A percentile compares a stretch with the other conserved stretches of the same genome.
These are phyloP conservation scores for Arvicanthis niloticus DNA, from an alignment of 2,113 vertebrate genomes.

Conservation along the genomic window DNA sequence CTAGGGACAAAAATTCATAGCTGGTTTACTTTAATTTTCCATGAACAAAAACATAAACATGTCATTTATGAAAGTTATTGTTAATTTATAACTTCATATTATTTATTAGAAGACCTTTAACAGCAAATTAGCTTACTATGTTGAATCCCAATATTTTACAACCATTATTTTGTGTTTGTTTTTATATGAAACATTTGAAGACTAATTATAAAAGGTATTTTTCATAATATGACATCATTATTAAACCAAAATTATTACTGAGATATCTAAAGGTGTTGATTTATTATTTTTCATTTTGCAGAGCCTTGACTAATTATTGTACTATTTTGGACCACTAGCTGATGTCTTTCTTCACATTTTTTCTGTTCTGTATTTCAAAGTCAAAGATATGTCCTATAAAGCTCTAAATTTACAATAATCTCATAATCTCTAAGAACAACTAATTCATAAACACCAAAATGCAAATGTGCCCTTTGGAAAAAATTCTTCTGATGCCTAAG, in stretches of 20 bases:
- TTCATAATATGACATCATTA: not conserved
- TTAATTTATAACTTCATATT: not conserved
- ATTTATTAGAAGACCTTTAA: not conserved
- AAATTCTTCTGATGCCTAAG: constrained; percentile 82
- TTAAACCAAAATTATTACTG: not conserved
- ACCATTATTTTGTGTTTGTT: not conserved
- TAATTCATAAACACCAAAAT: constrained; percentile 81
- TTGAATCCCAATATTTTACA: not conserved
- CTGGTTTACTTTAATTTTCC: not conserved
- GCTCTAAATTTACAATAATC: constrained; percentile 79
- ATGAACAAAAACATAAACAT: not conserved
- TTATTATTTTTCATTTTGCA: not conserved
- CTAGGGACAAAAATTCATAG: not conserved
- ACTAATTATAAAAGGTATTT: not conserved
- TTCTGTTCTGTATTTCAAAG: constrained; percentile 72
- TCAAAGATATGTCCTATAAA: constrained; percentile 69
- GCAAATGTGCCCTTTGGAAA: constrained; percentile 80
- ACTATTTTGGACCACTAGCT: not conserved
- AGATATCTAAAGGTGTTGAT: not conserved
- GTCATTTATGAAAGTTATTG: not conserved
- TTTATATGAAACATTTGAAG: not conserved
- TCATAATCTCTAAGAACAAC: constrained; percentile 82
- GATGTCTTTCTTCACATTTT: not conserved
- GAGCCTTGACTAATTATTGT: not conserved
- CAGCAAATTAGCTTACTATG: not conserved